Conservation (phyloP, 2,113 vertebrate genomes). For the Nerophis lumbriciformis region DNA sequence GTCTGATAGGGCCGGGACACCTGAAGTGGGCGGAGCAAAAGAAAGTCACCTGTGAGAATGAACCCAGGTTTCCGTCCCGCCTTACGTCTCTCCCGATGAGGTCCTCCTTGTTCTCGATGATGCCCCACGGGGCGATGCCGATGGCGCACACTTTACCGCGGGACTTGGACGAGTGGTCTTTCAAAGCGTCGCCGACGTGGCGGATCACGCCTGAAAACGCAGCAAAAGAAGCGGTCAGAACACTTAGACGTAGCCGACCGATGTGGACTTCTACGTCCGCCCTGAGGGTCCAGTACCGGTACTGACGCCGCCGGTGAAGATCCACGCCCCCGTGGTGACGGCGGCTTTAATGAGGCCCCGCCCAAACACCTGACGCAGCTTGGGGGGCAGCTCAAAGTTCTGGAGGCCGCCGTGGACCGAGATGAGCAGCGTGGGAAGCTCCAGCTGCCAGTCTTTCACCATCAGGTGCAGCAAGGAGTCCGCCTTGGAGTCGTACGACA, state of each 20-base stretch:
- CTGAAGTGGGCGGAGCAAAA: slow-evolving; percentile 53
- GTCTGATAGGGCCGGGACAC: slow-evolving; percentile 89
- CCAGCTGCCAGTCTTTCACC: slow-evolving; percentile 95
- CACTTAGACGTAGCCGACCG: neutral
- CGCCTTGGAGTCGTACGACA: slow-evolving; percentile 87
- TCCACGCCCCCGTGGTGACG: slow-evolving; percentile 96
- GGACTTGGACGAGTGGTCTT: slow-evolving; percentile 97
- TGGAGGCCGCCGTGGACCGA: slow-evolving; percentile 95
- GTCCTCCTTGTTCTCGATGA: slow-evolving; percentile 93
- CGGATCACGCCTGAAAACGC: slow-evolving; percentile 83
- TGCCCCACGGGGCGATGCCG: slow-evolving; percentile 95
- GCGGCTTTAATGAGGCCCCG: slow-evolving; percentile 95
- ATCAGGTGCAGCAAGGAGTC: slow-evolving; percentile 91
- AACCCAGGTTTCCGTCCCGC: slow-evolving; percentile 1
- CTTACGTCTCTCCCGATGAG: slow-evolving; percentile 92
- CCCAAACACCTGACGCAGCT: slow-evolving; percentile 95
- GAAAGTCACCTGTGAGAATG: too few relatives aligned
- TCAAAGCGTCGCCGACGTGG: slow-evolving; percentile 94
- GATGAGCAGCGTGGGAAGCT: slow-evolving; percentile 91
- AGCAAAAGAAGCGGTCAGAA: neutral
- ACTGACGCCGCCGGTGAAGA: slow-evolving; percentile 93
- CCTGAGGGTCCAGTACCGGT: slow-evolving; percentile 72
- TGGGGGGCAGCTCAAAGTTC: slow-evolving; percentile 93
- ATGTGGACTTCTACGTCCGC: neutral
- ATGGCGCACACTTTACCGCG: slow-evolving; percentile 91